Conservation (phyloP, 2,113 vertebrate species). For the Stigmatopora nigra region DNA sequence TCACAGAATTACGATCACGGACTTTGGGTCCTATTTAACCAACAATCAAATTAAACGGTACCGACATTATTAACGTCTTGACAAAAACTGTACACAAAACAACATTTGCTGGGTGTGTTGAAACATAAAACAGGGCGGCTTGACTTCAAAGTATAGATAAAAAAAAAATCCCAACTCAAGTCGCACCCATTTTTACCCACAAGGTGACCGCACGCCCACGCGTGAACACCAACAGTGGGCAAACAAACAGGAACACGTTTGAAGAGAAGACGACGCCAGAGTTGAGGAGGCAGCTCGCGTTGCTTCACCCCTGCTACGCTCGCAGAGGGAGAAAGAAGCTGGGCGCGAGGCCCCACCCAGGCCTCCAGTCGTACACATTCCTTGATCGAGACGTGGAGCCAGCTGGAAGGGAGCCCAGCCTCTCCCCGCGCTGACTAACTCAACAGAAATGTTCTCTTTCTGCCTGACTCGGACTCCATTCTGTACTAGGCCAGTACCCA, state of each 20-base stretch:
- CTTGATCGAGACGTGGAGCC: slow-evolving; percentile 69
- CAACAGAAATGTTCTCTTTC: slow-evolving; percentile 68
- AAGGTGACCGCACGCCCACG: slow-evolving; percentile 6
- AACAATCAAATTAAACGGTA: slow-evolving; percentile 3
- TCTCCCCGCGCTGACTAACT: slow-evolving; percentile 72
- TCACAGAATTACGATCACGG: slow-evolving; percentile 23
- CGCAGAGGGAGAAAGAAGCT: slow-evolving; percentile 39
- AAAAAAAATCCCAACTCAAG: background rate
- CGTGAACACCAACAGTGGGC: slow-evolving; percentile 9
- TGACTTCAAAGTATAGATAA: background rate
- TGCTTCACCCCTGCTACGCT: slow-evolving; percentile 29
- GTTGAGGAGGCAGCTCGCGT: slow-evolving; percentile 27
- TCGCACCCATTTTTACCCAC: background rate
- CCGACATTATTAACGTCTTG: background rate
- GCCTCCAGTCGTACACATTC: slow-evolving; percentile 74
- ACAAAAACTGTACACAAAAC: background rate
- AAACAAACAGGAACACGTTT: slow-evolving; percentile 26
- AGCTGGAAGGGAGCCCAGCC: slow-evolving; percentile 71
- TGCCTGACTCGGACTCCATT: slow-evolving; percentile 37
- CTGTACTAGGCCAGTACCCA: slow-evolving; percentile 32
- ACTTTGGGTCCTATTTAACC: slow-evolving; percentile 11
- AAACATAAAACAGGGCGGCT: background rate
- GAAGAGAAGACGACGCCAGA: slow-evolving; percentile 12
- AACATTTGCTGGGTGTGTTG: slow-evolving; percentile 1
- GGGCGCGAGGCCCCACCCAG: slow-evolving; percentile 65